Conservation (phyloP, 2,113 vertebrate species). For the Peucedramus taeniatus region DNA sequence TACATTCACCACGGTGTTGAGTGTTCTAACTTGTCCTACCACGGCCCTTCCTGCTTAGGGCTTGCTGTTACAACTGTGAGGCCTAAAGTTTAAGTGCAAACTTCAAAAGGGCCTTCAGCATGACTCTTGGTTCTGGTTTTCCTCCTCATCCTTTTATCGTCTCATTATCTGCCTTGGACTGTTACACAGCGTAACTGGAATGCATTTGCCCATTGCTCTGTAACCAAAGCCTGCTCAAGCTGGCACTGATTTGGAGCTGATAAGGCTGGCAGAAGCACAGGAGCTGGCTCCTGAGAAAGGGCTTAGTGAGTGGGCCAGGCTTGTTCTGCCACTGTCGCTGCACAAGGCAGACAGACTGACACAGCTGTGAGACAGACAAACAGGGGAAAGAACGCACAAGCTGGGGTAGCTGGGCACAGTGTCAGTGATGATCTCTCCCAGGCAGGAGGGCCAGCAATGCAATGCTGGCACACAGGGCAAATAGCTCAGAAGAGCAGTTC, state of each 20-base stretch:
- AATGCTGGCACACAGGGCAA: not conserved
- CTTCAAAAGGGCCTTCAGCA: not conserved
- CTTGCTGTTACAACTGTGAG: not conserved
- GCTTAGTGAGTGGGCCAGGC: not conserved
- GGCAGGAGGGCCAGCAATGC: not conserved
- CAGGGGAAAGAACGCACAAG: not conserved
- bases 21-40: not conserved
- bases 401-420: not conserved
- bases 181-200: not conserved
- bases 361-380: not conserved
- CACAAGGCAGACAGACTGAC: not conserved
- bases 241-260: not conserved
- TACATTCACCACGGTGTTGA: not conserved
- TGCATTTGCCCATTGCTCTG: not conserved
- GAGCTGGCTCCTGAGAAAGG: not conserved
- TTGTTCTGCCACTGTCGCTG: not conserved
- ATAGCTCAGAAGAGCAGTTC: not conserved
- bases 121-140: not conserved
- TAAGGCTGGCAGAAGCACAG: not conserved
- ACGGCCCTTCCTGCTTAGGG: not conserved
- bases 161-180: not conserved
- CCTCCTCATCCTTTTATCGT: not conserved
- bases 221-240: not conserved
- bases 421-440: not conserved
- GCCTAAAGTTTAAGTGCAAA: not conserved